Conservation (phyloP, 2,797 vertebrate species). For the Chromobotia macracanthus region DNA sequence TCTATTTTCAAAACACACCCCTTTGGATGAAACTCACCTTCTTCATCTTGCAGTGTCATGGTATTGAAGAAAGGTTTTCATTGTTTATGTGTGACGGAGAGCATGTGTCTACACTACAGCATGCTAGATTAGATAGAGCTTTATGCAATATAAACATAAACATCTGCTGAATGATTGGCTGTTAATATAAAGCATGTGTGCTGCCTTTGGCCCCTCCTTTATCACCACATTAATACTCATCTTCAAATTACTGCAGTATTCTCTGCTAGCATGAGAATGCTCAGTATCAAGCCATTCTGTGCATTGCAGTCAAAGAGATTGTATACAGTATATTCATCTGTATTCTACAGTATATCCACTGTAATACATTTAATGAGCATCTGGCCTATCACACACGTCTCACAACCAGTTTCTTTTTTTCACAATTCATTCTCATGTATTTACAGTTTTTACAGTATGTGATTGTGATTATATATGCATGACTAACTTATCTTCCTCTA, state of each 20-base stretch:
- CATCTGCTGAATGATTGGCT: slow-evolving; percentile 53
- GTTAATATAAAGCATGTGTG: slow-evolving; percentile 46
- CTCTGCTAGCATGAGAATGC: slow-evolving; percentile 24
- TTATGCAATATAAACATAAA: slow-evolving; percentile 53
- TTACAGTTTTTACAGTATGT: background rate
- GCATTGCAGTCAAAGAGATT: background rate
- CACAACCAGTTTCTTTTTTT: background rate
- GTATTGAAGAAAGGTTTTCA: background rate
- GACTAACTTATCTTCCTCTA: background rate
- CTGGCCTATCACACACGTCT: background rate
- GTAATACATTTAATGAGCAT: no score
- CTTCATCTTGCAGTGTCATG: background rate
- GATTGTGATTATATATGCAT: background rate
- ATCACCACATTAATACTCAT: slow-evolving; percentile 19
- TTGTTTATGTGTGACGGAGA: slow-evolving; percentile 24
- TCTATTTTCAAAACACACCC: background rate
- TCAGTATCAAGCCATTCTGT: background rate
- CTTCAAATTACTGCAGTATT: slow-evolving; percentile 29
- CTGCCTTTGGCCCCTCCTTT: slow-evolving; percentile 2
- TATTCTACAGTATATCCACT: no score
- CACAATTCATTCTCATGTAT: background rate
- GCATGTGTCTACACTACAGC: slow-evolving; percentile 21
- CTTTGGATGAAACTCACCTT: background rate
- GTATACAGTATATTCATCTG: no score
- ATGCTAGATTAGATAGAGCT: slow-evolving; percentile 44